These are phyloP conservation scores for Epistrophella euchroma DNA, from an alignment of 2,888 invertebrate species.

Conservation along the genomic window DNA sequence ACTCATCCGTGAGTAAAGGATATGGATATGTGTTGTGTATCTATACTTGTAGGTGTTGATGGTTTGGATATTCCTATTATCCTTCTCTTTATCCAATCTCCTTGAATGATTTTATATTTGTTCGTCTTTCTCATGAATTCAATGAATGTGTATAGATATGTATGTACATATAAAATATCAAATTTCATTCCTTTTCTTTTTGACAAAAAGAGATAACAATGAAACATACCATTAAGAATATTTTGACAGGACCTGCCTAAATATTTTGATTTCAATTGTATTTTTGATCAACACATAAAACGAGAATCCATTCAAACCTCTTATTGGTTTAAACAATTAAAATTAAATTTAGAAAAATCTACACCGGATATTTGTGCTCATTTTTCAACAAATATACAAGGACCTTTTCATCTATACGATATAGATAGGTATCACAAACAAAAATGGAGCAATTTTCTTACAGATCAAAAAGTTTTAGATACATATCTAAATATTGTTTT, in stretches of 20 bases:
- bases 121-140: conserved; percentile 7
- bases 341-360: conserved; percentile 10
- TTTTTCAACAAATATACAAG: conserved; percentile 14
- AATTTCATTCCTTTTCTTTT: conserved; percentile 48
- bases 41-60: not conserved
- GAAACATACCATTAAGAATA: conserved; percentile 29
- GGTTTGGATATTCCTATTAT: conserved; percentile 2
- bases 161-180: conserved; percentile 63
- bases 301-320: not conserved
- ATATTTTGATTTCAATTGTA: conserved; percentile 65
- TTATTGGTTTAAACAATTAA: conserved; percentile 58
- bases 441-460: conserved; percentile 45
- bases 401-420: no score
- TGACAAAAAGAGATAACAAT: conserved; percentile 3
- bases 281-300: not conserved
- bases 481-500: conserved; percentile 1
- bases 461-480: conserved; percentile 41
- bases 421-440: not conserved
- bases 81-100: conserved; percentile 19
- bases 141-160: conserved; percentile 3
- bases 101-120: conserved; percentile 28
- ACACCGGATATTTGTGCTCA: conserved; percentile 60
- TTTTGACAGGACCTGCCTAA: conserved; percentile 64
- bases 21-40: not conserved
- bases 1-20: conserved; percentile 24